phyloP scores from a whole-genome alignment of 2,797 vertebrate genomes.

The Gymnothorax reevesii region DNA sequence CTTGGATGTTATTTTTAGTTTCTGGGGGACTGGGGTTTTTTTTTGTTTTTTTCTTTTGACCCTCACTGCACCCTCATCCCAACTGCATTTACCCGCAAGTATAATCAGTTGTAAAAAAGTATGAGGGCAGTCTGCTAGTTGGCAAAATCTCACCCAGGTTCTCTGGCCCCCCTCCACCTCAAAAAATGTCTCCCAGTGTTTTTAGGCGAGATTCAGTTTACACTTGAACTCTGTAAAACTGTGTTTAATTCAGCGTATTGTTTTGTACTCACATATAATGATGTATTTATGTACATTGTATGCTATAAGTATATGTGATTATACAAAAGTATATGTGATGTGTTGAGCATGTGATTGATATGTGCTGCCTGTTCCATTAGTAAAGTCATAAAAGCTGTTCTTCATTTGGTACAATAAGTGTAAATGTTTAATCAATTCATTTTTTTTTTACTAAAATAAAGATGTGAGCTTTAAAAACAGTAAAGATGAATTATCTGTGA shows the following conservation, averaged over 20 bases:
- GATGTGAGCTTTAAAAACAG: too few species aligned
- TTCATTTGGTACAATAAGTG: conserved; percentile 72
- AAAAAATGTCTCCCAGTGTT: not conserved
- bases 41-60: too few species aligned
- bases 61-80: too few species aligned
- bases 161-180: not conserved
- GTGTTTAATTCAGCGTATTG: not conserved
- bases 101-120: too few species aligned
- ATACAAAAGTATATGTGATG: conserved; percentile 30
- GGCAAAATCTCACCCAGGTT: not conserved
- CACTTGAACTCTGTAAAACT: not conserved
- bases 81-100: too few species aligned
- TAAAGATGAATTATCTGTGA: not conserved
- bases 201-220: not conserved
- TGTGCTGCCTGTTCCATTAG: conserved; percentile 77
- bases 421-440: conserved; percentile 66
- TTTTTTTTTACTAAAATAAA: conserved; percentile 75
- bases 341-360: conserved; percentile 57
- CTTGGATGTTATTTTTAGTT: too few species aligned
- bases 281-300: conserved; percentile 13
- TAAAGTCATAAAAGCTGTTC: conserved; percentile 64
- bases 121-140: not conserved
- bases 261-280: not conserved
- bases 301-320: conserved; percentile 29
- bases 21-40: too few species aligned